phyloP scores from a whole-genome alignment of 2,888 invertebrate species.

The Tromatobia lineatoria region DNA sequence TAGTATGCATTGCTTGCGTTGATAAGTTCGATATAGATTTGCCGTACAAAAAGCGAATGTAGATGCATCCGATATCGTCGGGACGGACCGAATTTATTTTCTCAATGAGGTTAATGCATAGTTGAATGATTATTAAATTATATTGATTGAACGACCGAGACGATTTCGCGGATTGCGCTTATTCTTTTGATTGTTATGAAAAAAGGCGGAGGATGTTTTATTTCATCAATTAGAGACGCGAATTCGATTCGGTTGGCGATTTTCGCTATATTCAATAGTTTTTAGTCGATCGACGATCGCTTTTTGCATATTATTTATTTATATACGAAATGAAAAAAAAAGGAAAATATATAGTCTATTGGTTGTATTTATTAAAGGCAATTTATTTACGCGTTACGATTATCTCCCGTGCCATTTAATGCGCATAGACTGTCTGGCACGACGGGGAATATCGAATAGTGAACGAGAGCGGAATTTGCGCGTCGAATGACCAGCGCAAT shows the following conservation, averaged over 20 bases:
- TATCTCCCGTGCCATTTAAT: constrained; percentile 66
- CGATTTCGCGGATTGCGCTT: background rate
- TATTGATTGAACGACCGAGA: constrained; percentile 46
- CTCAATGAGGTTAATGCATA: constrained; percentile 52
- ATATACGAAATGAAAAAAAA: constrained; percentile 60
- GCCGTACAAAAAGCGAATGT: background rate
- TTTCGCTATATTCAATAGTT: constrained; percentile 54
- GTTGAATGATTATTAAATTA: constrained; percentile 52
- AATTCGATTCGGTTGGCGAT: constrained; percentile 39
- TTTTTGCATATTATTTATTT: constrained; percentile 81
- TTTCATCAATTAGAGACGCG: background rate
- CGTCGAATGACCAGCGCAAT: constrained; percentile 2
- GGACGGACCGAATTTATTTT: constrained; percentile 48
- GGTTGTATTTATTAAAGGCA: constrained; percentile 83
- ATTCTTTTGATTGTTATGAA: background rate
- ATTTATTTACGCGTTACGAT: constrained; percentile 80
- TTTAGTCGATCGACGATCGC: constrained; percentile 70
- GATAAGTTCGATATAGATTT: constrained; percentile 25
- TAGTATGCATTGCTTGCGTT: constrained; percentile 24
- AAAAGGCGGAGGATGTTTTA: background rate
- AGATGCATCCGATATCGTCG: constrained; percentile 27
- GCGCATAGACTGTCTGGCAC: constrained; percentile 50
- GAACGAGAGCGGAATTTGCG: background rate
- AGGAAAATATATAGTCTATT: constrained; percentile 80
- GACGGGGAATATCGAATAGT: constrained; percentile 40